A percentile compares a stretch with the other conserved stretches of the same genome.
Conservation (phyloP, 2,888 invertebrate genomes). For the Iselma pallidipennis region DNA sequence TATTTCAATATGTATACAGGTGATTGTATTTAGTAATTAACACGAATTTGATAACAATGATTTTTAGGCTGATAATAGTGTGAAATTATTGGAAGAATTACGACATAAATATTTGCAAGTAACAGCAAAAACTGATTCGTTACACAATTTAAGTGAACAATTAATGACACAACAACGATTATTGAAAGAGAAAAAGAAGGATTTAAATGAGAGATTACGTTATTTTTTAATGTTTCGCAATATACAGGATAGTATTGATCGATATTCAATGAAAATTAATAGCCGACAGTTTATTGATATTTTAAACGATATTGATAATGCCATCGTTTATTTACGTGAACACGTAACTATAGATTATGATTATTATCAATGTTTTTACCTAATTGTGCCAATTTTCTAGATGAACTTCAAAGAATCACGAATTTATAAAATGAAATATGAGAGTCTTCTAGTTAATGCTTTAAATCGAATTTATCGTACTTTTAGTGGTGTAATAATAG, state of each 20-base stretch:
- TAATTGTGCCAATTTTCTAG: slow-evolving; percentile 4
- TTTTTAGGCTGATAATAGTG: slow-evolving; percentile 39
- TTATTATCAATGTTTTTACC: slow-evolving; percentile 29
- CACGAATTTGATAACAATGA: neutral
- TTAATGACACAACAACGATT: slow-evolving; percentile 86
- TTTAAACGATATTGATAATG: slow-evolving; percentile 82
- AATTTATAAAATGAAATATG: slow-evolving; percentile 80
- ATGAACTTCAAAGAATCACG: slow-evolving; percentile 83
- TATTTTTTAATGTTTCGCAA: slow-evolving; percentile 78
- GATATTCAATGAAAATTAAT: slow-evolving; percentile 42
- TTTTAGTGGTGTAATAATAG: slow-evolving; percentile 74
- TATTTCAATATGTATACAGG: slow-evolving; percentile 57
- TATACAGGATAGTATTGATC: slow-evolving; percentile 44
- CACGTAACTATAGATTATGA: slow-evolving; percentile 65
- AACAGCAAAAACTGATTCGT: slow-evolving; percentile 87
- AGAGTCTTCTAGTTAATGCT: slow-evolving; percentile 81
- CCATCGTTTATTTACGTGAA: slow-evolving; percentile 75
- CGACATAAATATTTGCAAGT: slow-evolving; percentile 83
- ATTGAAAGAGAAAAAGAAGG: slow-evolving; percentile 77
- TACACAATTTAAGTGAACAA: slow-evolving; percentile 91
- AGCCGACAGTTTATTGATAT: slow-evolving; percentile 83
- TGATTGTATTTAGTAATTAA: slow-evolving; percentile 3
- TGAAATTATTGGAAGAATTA: slow-evolving; percentile 72
- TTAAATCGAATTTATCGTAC: slow-evolving; percentile 79
- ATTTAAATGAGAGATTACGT: slow-evolving; percentile 77